Evolutionary conservation across 2,797 vertebrate genomes (phyloP).

Genomic region (Thamnophis elegans): DNA sequence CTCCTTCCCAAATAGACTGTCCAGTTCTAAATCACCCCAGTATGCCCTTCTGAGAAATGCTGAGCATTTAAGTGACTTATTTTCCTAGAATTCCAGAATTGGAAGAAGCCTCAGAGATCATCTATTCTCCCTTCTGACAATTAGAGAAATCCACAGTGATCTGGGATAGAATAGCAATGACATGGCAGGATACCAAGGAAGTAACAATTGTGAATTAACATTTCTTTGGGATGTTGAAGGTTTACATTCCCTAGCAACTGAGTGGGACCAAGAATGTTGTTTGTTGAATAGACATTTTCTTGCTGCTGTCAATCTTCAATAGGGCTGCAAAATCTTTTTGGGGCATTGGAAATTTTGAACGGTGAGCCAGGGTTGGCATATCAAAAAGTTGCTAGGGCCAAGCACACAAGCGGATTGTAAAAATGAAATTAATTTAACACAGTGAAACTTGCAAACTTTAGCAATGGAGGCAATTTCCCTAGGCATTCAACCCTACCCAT

Average conservation of each 20-base stretch:
- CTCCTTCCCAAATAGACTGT: neutral
- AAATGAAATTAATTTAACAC: neutral
- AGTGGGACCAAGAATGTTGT: neutral
- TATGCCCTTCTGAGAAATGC: neutral
- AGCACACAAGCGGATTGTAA: neutral
- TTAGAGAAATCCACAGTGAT: neutral
- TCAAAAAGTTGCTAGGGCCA: neutral
- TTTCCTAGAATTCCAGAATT: neutral
- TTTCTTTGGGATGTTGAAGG: neutral
- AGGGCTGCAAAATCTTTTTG: neutral
- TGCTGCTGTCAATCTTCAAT: neutral
- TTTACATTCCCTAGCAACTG: neutral
- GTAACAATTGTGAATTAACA: neutral
- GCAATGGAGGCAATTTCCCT: neutral
- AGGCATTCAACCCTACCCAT: neutral
- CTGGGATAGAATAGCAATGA: neutral
- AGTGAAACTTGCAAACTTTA: neutral
- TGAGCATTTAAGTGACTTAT: neutral
- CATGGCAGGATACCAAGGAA: neutral
- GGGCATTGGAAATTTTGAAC: neutral
- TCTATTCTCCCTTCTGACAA: no score
- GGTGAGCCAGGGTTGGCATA: neutral
- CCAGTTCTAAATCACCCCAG: neutral
- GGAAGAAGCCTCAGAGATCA: neutral
- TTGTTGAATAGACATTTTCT: neutral